Percentiles rank a stretch among this genome's conserved stretches.
These are phyloP conservation scores for Bombus huntii DNA, from an alignment of 1,140 invertebrate genomes.

Conservation along the genomic window DNA sequence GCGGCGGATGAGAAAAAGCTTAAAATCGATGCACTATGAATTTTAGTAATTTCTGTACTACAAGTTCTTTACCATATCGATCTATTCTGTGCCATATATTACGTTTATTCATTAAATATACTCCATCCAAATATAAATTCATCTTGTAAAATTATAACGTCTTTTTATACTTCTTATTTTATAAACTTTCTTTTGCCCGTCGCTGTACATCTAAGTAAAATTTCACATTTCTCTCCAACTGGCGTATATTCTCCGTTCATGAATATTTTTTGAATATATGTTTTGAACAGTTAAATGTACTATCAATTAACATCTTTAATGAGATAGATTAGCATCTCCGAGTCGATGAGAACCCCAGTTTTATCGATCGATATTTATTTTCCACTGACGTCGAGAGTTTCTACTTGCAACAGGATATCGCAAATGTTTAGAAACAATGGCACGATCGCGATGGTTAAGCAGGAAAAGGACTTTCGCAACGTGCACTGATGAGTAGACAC, in stretches of 20 bases:
- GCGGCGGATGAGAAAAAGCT: no score
- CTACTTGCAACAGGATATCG: neutral
- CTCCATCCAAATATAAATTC: no score
- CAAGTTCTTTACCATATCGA: no score
- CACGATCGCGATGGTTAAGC: neutral
- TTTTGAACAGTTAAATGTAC: neutral
- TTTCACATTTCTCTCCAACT: neutral
- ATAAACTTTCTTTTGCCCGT: no score
- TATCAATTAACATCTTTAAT: neutral
- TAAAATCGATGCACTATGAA: no score
- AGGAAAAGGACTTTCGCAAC: conserved; percentile 26
- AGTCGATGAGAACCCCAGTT: neutral
- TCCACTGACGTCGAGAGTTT: neutral
- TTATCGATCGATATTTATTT: neutral
- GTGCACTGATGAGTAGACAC: neutral
- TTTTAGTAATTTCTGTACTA: no score
- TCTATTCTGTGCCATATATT: no score
- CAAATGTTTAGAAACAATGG: conserved; percentile 28
- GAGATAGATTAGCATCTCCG: neutral
- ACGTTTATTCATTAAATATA: no score
- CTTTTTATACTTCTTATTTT: no score
- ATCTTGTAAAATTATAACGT: no score
- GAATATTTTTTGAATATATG: neutral
- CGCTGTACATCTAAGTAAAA: neutral
- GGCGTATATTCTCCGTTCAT: neutral